Evolutionary conservation across 2,888 invertebrate species (phyloP), one percentile per base, ranked within the genome.

Genomic region (Drosophila tripunctata): DNA sequence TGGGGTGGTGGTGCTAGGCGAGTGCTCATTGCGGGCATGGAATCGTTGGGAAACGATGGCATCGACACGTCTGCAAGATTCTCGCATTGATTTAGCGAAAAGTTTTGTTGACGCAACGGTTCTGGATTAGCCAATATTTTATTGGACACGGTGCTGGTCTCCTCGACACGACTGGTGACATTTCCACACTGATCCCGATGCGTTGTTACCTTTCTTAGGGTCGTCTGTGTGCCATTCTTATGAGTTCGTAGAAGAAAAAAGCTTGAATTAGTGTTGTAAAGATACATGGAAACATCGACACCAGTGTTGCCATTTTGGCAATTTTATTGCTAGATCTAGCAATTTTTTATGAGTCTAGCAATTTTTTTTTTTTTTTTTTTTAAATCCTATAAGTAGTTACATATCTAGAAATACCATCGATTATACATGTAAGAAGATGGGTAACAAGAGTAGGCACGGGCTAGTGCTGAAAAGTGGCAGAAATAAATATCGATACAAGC

Each of bases 141-240:
- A 17, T 56, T 57, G 0, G 77, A 63, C 1, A 76, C 24, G 0
- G 61, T 71, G 40, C 63, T 67, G 4, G 52, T 68, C 57, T 72
- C 78, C 7, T 73, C 73, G 1, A 75, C 14, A 2, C 31, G 65
- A 5, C 61, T 73, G 0, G 75, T 74, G 2, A 69, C 41, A n/a
- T 69, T 67, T 10, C 77, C 81, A 17, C 62, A 36, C 12, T 41
- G 40, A 50, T 81, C 85, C 5, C 63, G 60, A 12, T 15, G 51
- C 2, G 70, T 80, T 3, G 56, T 58, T 0, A 75, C 41, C 31
- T 50, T 66, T 0, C 63, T 69, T 4, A 41, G 19, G 10, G 55
- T 67, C 1, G 51, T 69, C 6, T 54, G 41, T 2, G 44, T 21
- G 2, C 56, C 54, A 15, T 15, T 61, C 0, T 31, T 38, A 56